A percentile compares a stretch with the other conserved stretches of the same genome.
These are phyloP conservation scores for Sebastes baramenuke DNA, from an alignment of 2,797 vertebrate genomes.

Conservation along the genomic window DNA sequence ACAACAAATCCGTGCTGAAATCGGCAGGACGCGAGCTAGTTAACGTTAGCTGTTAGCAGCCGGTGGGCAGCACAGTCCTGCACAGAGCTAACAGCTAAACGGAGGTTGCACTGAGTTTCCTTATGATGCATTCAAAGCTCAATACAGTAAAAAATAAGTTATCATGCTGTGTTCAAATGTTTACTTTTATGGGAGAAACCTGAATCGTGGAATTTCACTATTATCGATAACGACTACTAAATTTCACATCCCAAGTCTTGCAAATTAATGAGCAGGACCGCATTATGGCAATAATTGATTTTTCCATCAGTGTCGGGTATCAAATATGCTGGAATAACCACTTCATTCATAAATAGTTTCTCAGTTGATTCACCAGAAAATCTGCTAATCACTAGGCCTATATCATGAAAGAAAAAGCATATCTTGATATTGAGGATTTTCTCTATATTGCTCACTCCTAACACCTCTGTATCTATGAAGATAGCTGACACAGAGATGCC, in stretches of 20 bases:
- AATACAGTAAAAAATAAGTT: too few relatives aligned
- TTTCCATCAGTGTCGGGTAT: neutral
- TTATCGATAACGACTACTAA: too few relatives aligned
- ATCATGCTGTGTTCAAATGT: too few relatives aligned
- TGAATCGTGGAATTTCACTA: neutral
- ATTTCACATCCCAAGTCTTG: neutral
- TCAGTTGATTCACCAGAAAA: neutral
- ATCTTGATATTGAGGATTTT: neutral
- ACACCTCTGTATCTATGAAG: neutral
- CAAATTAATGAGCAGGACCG: neutral
- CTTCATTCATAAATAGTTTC: neutral
- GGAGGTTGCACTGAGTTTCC: too few relatives aligned
- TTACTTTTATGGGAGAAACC: too few relatives aligned
- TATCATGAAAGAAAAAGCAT: neutral
- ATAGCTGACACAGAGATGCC: neutral
- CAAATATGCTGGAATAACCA: neutral
- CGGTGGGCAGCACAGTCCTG: too few relatives aligned
- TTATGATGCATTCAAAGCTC: too few relatives aligned
- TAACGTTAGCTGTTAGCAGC: too few relatives aligned
- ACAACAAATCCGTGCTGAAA: too few relatives aligned
- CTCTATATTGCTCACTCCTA: neutral
- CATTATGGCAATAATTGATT: neutral
- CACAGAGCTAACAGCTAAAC: too few relatives aligned
- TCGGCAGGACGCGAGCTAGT: too few relatives aligned
- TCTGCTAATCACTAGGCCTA: neutral